Evolutionary conservation across 2,888 invertebrate species (phyloP), one percentile per base, ranked within the genome.

Genomic region (Drosophila longiperda): DNA sequence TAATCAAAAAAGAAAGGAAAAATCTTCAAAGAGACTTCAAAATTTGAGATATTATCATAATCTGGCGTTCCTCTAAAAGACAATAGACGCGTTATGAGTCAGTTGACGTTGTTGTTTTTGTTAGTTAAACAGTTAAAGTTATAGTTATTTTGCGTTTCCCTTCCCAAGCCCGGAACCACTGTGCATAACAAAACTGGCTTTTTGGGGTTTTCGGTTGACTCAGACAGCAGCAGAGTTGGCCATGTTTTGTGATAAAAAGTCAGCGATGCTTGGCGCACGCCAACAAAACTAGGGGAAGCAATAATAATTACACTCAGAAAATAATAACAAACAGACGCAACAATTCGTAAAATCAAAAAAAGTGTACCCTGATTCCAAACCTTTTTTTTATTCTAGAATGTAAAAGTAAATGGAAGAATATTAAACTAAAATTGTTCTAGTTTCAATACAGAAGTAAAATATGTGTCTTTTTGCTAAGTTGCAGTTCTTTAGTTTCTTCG

Each of bases 111-210:
- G 33, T 42, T 65, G 26, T 29, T 50, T n/a, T 40, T 64, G 40
- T 67, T 49, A 20, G 17, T 17, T 50, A 54, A 48, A 70, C 76
- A 50, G 74, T 78, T 68, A 50, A 64, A 55, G 50, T 63, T 38
- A 75, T 34, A 45, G 42, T 64, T 61, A 48, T 57, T 57, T 40
- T 23, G 60, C 57, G 48, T 50, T 60, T 73, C 59, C 49, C 50
- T 57, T 63, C 55, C 54, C 65, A 66, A 66, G 53, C 59, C 17
- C 12, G 11, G 76, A 60, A 55, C 88, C 87, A 88, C 86, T 83
- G 83, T 88, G 83, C 83, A 86, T 78, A 86, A 78, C 78, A 88
- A 81, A 86, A 83, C 83, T 80, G 66, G 86, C 71, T 83, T 67
- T 73, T 61, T 45, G 53, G 55, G 65, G 52, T 42, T 75, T 66